A percentile compares a stretch with the other conserved stretches of the same genome.
Conservation (phyloP, 1,140 invertebrate species). For the Drosophila pseudoobscura region DNA sequence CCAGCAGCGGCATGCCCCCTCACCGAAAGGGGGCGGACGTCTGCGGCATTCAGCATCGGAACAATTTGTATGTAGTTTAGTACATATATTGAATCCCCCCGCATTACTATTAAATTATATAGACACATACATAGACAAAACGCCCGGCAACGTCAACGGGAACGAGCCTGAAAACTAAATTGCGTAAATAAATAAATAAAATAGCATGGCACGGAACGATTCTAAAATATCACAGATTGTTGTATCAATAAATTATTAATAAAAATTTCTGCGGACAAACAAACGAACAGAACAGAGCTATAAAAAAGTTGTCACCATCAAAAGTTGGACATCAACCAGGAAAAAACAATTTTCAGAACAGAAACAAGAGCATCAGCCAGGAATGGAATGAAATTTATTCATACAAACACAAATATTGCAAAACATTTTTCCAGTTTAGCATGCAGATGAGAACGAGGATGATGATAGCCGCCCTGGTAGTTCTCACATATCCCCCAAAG, state of each 20-base stretch:
- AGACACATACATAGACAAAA: conserved; percentile 10
- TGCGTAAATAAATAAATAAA: conserved; percentile 64
- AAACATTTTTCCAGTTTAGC: conserved; percentile 60
- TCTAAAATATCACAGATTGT: conserved; percentile 62
- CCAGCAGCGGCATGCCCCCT: conserved; percentile 5
- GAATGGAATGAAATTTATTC: conserved; percentile 13
- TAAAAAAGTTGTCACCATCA: conserved; percentile 50
- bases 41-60: not conserved
- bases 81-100: conserved; percentile 17
- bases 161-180: conserved; percentile 16
- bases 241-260: conserved; percentile 71
- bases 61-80: conserved; percentile 65
- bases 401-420: conserved; percentile 40
- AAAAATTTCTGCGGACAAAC: conserved; percentile 51
- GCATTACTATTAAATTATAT: conserved; percentile 39
- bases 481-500: conserved; percentile 46
- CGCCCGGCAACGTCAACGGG: conserved; percentile 6
- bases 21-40: not conserved
- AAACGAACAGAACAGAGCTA: conserved; percentile 5
- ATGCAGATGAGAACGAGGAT: conserved; percentile 46
- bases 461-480: conserved; percentile 53
- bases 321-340: conserved; percentile 40
- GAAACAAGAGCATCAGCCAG: not conserved
- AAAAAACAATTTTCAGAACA: conserved; percentile 22
- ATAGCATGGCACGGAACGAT: conserved; percentile 46